A percentile compares a stretch with the other conserved stretches of the same genome.
These are phyloP conservation scores for Tribolium castaneum DNA, from an alignment of 1,140 invertebrate genomes.

Conservation along the genomic window DNA sequence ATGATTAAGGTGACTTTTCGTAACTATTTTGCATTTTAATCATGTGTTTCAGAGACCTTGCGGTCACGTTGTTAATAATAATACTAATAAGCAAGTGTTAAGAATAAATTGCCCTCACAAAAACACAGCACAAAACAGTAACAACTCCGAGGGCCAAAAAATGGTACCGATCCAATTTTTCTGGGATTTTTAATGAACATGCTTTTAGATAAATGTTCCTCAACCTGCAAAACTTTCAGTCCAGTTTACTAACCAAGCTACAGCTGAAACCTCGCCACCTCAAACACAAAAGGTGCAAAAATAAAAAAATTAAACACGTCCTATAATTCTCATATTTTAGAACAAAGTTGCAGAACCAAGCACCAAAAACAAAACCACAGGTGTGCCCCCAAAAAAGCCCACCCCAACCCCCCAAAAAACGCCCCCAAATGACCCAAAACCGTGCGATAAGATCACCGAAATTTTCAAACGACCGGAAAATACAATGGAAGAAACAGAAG, in stretches of 20 bases:
- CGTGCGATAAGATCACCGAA: not conserved
- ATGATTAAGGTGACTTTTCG: not conserved
- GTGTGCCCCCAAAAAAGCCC: not conserved
- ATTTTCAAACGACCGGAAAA: not conserved
- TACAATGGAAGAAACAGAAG: not conserved
- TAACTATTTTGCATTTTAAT: not conserved
- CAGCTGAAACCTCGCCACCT: too few species aligned
- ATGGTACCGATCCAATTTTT: too few species aligned
- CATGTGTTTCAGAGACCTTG: not conserved
- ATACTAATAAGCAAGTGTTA: not conserved
- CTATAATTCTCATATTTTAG: too few species aligned
- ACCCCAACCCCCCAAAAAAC: not conserved
- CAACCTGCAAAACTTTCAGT: too few species aligned
- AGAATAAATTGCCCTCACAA: not conserved
- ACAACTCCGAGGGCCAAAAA: too few species aligned
- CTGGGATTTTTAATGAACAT: too few species aligned
- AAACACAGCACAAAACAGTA: not conserved
- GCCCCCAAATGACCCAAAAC: not conserved
- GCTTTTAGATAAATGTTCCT: too few species aligned
- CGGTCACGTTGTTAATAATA: not conserved
- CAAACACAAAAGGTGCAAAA: too few species aligned
- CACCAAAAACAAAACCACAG: not conserved
- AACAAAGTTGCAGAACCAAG: too few species aligned
- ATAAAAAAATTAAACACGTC: too few species aligned
- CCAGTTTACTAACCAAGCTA: too few species aligned